A percentile compares a stretch with the other conserved stretches of the same genome.
Evolutionary conservation across 2,113 vertebrate species (phyloP).

Genomic region (Cricetomys ansorgei): DNA sequence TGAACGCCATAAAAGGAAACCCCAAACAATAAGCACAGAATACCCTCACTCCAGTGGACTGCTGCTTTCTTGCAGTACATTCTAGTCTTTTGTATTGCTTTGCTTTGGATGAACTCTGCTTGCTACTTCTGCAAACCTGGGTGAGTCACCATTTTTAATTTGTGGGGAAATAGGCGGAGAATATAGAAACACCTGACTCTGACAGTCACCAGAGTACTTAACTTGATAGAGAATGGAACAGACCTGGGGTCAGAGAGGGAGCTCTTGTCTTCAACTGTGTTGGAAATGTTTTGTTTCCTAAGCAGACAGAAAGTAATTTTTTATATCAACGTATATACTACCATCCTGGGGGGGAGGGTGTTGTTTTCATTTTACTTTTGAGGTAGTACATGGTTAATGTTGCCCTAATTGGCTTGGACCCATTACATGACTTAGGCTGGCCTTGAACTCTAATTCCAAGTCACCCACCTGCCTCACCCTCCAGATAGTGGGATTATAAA

Average conservation of each 20-base stretch:
- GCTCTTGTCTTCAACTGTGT: too few relatives aligned
- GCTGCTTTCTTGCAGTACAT: neutral
- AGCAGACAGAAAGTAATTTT: neutral
- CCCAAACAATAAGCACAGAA: neutral
- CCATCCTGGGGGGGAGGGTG: accelerated
- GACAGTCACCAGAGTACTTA: neutral
- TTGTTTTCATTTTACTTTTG: neutral
- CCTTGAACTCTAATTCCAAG: too few relatives aligned
- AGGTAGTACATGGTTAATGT: neutral
- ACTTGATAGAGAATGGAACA: neutral
- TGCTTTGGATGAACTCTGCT: neutral
- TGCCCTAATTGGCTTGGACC: neutral
- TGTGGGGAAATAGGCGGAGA: neutral
- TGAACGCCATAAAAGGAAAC: neutral
- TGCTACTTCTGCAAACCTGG: neutral
- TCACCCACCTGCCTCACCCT: neutral
- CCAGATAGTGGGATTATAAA: neutral
- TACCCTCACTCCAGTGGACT: neutral
- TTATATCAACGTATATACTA: neutral
- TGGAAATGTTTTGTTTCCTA: neutral
- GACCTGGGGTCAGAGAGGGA: neutral
- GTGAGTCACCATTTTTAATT: neutral
- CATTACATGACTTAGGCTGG: neutral
- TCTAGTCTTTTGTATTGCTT: neutral
- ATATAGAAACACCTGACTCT: neutral